A percentile compares a stretch with the other conserved stretches of the same genome.
These are phyloP conservation scores for Rallus limicola DNA, from an alignment of 2,113 vertebrate genomes.

Conservation along the genomic window DNA sequence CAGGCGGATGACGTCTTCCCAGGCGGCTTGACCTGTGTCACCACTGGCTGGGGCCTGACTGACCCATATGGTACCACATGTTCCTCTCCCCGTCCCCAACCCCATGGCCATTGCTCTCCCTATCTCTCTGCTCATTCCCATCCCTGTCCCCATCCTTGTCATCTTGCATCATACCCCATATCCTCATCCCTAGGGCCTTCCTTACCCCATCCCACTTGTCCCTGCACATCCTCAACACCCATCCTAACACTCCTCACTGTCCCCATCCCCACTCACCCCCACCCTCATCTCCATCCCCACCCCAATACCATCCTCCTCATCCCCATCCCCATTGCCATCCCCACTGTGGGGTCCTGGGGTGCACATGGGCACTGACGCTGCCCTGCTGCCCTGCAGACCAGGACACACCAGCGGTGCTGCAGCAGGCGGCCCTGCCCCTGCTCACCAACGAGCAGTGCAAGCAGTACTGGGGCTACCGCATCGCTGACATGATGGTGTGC, in stretches of 20 bases:
- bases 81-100: not conserved
- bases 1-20: not conserved
- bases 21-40: slow-evolving; percentile 46
- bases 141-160: not conserved
- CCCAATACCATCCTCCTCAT: too few species aligned
- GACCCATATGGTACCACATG: not conserved
- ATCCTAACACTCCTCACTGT: not conserved
- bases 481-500: slow-evolving; percentile 83
- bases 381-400: slow-evolving; percentile 59
- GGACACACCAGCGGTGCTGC: slow-evolving; percentile 77
- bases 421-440: slow-evolving; percentile 85
- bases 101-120: too few species aligned
- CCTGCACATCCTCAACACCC: too few species aligned
- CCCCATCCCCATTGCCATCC: not conserved
- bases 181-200: too few species aligned
- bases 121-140: too few species aligned
- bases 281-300: too few species aligned
- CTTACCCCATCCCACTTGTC: too few species aligned
- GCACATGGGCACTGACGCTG: not conserved
- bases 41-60: slow-evolving; percentile 71
- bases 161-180: too few species aligned
- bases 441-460: slow-evolving; percentile 78
- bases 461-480: slow-evolving; percentile 77
- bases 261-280: not conserved
- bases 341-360: too few species aligned